Evolutionary conservation across 30 jellyfish, hydroid and myxozoan genomes (phyloP), one percentile per base, ranked within the genome.

Genomic region (Aurelia sp.): DNA sequence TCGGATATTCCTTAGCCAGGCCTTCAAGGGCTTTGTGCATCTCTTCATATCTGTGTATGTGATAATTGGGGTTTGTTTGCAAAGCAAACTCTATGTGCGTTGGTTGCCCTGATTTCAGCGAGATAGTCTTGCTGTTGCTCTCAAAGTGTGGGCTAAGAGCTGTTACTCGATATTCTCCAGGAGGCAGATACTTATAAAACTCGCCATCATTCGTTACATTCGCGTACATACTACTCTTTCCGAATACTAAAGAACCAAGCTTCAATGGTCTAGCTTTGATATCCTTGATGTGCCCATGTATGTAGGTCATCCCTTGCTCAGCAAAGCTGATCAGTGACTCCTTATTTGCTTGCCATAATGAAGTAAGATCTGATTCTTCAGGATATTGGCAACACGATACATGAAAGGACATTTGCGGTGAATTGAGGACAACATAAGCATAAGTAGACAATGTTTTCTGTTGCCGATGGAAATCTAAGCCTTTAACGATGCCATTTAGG

Each of bases 321-420:
- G 97, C 40, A 51, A 91, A 81, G 19, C 78, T 65, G 67, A 92
- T 2, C 62, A 96, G 72, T 1, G 97, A 79, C 48, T 96, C 97
- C 44, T 76, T 80, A 63, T 87, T 89, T 4, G 90, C 96, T 50
- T 83, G 95, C 98, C 98, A 96, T 7, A 85, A 77, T 15, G 86
- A 61, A 8, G 77, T 82, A 24, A 96, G 96, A 60, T 62, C 91
- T 38, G 69, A 31, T 61, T 86, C 95, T 12, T 77, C 68, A 57
- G 99, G 99, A 47, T 64, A 89, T 18, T 90, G 97, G 73, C 98
- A 91, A 79, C 99, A 96, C 2, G 98, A 84, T 10, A 96, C 16
- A 47, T 84, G 97, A 40, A 94, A 16, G 21, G 89, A 82, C 22
- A 96, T 52, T 61, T 77, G 96, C n/a, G 86, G 85, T 4, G 92